These are phyloP conservation scores for Clistopyga incitator DNA, from an alignment of 2,888 invertebrate genomes.

Conservation along the genomic window DNA sequence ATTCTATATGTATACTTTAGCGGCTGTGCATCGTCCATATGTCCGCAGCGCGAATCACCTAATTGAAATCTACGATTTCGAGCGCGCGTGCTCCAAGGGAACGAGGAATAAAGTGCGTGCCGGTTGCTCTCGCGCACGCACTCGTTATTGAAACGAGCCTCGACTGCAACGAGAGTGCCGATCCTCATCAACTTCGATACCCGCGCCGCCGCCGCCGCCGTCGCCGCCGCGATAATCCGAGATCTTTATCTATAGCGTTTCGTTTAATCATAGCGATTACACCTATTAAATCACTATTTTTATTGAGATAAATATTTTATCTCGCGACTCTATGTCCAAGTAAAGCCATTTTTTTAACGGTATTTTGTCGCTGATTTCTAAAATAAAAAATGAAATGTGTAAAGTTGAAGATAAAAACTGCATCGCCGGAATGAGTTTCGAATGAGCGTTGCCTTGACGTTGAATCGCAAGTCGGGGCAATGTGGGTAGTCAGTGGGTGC, in stretches of 20 bases:
- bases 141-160: constrained; percentile 58
- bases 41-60: constrained; percentile 68
- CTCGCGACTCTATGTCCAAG: neutral
- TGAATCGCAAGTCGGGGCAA: constrained; percentile 58
- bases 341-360: neutral
- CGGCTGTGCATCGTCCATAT: constrained; percentile 58
- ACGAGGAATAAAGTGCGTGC: constrained; percentile 61
- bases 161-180: constrained; percentile 22
- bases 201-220: too few relatives aligned
- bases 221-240: constrained; percentile 30
- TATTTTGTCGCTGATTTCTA: neutral
- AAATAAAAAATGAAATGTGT: neutral
- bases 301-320: neutral
- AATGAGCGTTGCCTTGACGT: constrained; percentile 50
- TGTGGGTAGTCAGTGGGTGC: constrained; percentile 78
- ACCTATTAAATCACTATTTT: neutral
- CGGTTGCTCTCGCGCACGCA: constrained; percentile 55
- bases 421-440: constrained; percentile 12
- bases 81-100: constrained; percentile 60
- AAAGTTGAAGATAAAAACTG: neutral
- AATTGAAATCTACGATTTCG: constrained; percentile 83
- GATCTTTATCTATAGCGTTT: constrained; percentile 22
- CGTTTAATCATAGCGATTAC: constrained; percentile 20
- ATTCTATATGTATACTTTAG: constrained; percentile 44
- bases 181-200: constrained; percentile 50